A percentile compares a stretch with the other conserved stretches of the same genome.
Evolutionary conservation across 1,140 invertebrate genomes (phyloP).

Genomic region (Drosophila persimilis): DNA sequence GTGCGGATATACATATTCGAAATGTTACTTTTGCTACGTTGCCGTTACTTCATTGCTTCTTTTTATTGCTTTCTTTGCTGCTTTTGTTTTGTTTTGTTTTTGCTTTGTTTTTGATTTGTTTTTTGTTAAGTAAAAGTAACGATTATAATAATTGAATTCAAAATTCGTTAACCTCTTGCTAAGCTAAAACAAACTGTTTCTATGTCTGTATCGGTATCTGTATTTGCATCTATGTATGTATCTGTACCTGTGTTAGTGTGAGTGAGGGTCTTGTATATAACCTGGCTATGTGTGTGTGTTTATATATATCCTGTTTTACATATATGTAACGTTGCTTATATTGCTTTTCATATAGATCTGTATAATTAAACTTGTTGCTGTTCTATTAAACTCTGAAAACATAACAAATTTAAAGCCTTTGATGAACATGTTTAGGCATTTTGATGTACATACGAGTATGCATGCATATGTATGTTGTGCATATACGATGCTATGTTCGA

Average conservation of each 20-base stretch:
- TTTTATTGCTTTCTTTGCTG: neutral
- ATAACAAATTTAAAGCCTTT: conserved; percentile 82
- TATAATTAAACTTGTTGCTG: conserved; percentile 57
- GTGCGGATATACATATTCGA: conserved; percentile 62
- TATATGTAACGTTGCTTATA: conserved; percentile 45
- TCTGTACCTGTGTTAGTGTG: conserved; percentile 13
- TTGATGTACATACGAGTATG: conserved; percentile 1
- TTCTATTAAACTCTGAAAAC: conserved; percentile 82
- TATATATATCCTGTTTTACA: conserved; percentile 30
- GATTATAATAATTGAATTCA: conserved; percentile 73
- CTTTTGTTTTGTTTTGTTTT: conserved; percentile 22
- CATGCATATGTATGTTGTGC: conserved; percentile 11
- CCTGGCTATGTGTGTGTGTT: conserved; percentile 38
- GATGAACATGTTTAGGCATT: conserved; percentile 30
- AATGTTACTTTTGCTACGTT: conserved; percentile 20
- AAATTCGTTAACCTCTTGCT: conserved; percentile 54
- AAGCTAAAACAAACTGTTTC: conserved; percentile 46
- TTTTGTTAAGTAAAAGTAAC: conserved; percentile 71
- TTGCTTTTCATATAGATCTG: conserved; percentile 49
- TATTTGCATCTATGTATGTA: conserved; percentile 24
- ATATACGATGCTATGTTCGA: conserved; percentile 9
- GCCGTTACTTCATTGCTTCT: neutral
- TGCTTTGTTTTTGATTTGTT: conserved; percentile 15
- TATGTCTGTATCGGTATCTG: conserved; percentile 31
- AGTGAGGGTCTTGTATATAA: conserved; percentile 21